Evolutionary conservation across 2,113 vertebrate genomes (phyloP).

Genomic region (Neotragus moschatus): DNA sequence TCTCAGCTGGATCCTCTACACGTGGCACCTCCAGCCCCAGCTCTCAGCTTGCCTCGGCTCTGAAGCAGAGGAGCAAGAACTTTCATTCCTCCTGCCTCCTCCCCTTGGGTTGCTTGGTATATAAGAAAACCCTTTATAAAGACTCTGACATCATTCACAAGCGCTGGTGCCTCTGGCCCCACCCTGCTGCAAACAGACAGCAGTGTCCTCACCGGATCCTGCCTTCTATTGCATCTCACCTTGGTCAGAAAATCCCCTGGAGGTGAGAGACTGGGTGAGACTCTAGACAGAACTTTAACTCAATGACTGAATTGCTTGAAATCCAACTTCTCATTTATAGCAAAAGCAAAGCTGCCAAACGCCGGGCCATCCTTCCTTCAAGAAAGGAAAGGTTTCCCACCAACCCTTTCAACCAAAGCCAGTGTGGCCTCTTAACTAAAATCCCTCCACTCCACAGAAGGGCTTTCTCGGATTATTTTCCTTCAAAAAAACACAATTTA

Average conservation of each 20-base stretch:
- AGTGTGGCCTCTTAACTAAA: neutral
- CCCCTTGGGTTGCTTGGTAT: neutral
- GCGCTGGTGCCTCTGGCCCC: neutral
- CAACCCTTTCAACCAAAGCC: neutral
- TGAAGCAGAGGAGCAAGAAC: neutral
- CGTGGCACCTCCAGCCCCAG: neutral
- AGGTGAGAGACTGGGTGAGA: neutral
- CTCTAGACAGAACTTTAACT: neutral
- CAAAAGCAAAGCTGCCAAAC: neutral
- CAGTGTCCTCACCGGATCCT: neutral
- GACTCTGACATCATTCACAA: neutral
- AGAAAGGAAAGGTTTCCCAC: neutral
- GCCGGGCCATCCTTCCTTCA: neutral
- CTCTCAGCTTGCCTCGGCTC: neutral
- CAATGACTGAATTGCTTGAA: neutral
- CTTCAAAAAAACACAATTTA: slow-evolving; percentile 61
- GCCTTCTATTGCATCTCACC: neutral
- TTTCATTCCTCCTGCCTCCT: neutral
- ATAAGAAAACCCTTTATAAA: neutral
- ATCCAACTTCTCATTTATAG: neutral
- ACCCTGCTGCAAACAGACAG: neutral
- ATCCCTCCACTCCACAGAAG: neutral
- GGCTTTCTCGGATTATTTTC: slow-evolving; percentile 2
- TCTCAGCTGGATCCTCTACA: neutral
- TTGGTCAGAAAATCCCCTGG: neutral